Conservation (phyloP, 2,888 invertebrate species). For the Caenorhabditis sp. region DNA sequence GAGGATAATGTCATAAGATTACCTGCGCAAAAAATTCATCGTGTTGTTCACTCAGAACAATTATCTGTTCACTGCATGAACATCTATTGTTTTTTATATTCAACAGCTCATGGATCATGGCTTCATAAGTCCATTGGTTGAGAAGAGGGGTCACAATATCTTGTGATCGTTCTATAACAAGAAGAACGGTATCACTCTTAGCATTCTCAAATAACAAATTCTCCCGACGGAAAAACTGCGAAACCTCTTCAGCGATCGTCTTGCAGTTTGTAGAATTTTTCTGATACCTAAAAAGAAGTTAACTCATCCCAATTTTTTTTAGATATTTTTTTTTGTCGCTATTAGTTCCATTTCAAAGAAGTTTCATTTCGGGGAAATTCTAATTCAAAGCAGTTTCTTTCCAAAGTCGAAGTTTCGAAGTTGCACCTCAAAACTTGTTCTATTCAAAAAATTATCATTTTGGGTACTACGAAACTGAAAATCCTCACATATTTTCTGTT, state of each 20-base stretch:
- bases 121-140: constrained; percentile 99
- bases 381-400: neutral
- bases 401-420: neutral
- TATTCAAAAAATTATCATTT: too few relatives aligned
- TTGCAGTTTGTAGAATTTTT: constrained; percentile 67
- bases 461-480: too few relatives aligned
- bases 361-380: too few relatives aligned
- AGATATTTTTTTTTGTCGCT: neutral
- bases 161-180: constrained; percentile 92
- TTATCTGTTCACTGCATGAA: constrained; percentile 90
- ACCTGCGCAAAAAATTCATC: constrained; percentile 96
- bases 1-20: too few relatives aligned
- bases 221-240: constrained; percentile 71
- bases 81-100: constrained; percentile 94
- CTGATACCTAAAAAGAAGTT: constrained; percentile 64
- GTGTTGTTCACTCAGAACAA: constrained; percentile 91
- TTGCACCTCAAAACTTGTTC: too few relatives aligned
- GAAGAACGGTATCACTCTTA: constrained; percentile 83
- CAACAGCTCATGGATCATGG: constrained; percentile 96
- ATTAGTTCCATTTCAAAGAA: neutral
- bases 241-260: constrained; percentile 71
- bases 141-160: constrained; percentile 96
- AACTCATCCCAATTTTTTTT: neutral
- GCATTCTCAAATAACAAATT: constrained; percentile 72
- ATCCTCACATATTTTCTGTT: too few relatives aligned